Evolutionary conservation across 92 coral and sea anemone genomes (phyloP), one percentile per base, ranked within the genome.

Genomic region (Diadumene lineata): DNA sequence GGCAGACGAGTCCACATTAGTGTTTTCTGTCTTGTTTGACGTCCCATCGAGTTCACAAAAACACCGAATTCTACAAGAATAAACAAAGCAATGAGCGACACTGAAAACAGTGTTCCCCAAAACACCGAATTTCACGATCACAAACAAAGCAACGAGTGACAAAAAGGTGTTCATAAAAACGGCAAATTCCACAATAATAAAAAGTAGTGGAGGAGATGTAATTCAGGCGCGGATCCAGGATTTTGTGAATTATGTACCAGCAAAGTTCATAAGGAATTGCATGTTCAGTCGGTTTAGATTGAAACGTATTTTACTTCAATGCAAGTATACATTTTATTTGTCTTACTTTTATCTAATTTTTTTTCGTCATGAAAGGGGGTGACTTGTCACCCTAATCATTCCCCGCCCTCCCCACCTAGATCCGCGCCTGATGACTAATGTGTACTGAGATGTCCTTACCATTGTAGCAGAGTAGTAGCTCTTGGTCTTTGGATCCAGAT

Each of bases 1-100:
- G 99, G 97, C 23, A 96, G 97, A 18, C 99, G 89, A 26, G 96
- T 86, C 99, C 99, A 96, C 93, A 89, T 92, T 72, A 96, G 61
- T 60, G 92, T 87, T 69, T 96, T 90, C 66, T 92, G 81, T 50
- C 99, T 84, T 62, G 91, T 87, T 70, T 93, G 94, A 56, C 92
- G 87, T 28, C 99, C 99, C 61, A 81, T 69, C 48, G 87, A 75
- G 71, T 92, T 85, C 31, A 92, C 97, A 73, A 96, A 96, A 74
- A 96, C 91, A 1, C 99, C 99, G 64, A 96, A 92, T 79, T 93
- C 99, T 96, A 69, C 34, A 44, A 44, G 56, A 3, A 56, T 19
- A 56, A 56, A 1, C 18, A 28, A 11, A 13, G 6, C 21, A 56
- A 56, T n/a, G 1, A 13, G 68, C 26, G 13, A 24, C 7, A 58